Evolutionary conservation across 2,888 invertebrate genomes (phyloP), one percentile per base, ranked within the genome.

Genomic region (Rambutsinella grinnellia): DNA sequence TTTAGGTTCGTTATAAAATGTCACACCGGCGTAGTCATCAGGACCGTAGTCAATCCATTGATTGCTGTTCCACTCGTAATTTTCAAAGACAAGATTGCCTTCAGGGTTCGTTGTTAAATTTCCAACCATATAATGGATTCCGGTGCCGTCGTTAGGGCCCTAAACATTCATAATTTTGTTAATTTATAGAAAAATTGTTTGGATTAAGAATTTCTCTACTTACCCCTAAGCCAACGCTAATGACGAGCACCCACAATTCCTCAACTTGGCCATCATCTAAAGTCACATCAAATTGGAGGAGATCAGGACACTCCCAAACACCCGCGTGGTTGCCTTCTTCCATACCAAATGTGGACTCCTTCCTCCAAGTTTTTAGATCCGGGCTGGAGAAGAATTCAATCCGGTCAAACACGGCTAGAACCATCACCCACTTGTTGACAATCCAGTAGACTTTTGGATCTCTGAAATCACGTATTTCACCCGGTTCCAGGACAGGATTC

Each of bases 291-390:
- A 81, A 13, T 27, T 56, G 53, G 6, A 83, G 47, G 6, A 83
- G 54, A 46, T 83, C 83, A 2, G 83, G 81, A 53, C 83, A 83
- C 58, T 83, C 82, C 82, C 83, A 83, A 26, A 79, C 79, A 15
- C 83, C 81, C 3, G 68, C 76, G 62, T 82, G 82, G 15, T 58
- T 53, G 3, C 82, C 81, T 47, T 78, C 69, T 47, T 78, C 66
- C 1, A 68, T 68, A 10, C 81, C 81, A 54, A 82, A 81, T 24
- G 79, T 77, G 28, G 78, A 72, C 1, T 70, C 10, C 15, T 47
- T 44, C 2, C 17, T 58, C 82, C 82, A 82, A 2, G 27, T 21
- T 46, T 75, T 81, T 3, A 82, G 57, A 65, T 82, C 66, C 0
- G 15, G 15, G 0, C 78, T 79, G 2, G 21, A 47, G 46, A 76